Evolutionary conservation across 2,888 invertebrate species (phyloP).

Genomic region (Agrotis exclamationis): DNA sequence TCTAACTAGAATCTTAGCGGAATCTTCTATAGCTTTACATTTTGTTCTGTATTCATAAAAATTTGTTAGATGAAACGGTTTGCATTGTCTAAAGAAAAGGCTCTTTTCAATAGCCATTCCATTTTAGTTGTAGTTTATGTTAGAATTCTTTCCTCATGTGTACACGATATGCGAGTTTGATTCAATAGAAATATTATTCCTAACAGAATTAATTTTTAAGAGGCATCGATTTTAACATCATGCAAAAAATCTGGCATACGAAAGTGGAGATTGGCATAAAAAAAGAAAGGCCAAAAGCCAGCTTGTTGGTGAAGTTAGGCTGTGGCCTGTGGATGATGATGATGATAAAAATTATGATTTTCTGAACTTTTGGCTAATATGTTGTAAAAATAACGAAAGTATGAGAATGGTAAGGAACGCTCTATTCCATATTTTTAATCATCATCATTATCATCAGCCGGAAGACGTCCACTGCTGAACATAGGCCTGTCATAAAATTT

Average conservation of each 20-base stretch:
- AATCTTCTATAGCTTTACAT: conserved; percentile 19
- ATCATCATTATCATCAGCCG: no score
- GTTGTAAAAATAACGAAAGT: no score
- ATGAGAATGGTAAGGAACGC: neutral
- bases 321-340: neutral
- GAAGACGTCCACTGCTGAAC: no score
- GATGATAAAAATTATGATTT: neutral
- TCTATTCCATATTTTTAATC: no score
- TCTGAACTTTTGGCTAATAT: neutral
- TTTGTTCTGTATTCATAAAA: conserved; percentile 7
- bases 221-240: no score
- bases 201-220: neutral
- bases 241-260: neutral
- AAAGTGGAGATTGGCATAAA: neutral
- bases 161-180: neutral
- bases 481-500: no score
- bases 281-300: neutral
- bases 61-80: neutral
- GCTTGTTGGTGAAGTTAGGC: no score
- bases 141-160: neutral
- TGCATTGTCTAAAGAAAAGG: neutral
- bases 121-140: neutral
- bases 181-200: neutral
- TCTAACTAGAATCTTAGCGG: conserved; percentile 40
- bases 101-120: neutral